Evolutionary conservation across 1,140 invertebrate species (phyloP), one percentile per base, ranked within the genome.

Genomic region (Polypedilum vanderplanki): DNA sequence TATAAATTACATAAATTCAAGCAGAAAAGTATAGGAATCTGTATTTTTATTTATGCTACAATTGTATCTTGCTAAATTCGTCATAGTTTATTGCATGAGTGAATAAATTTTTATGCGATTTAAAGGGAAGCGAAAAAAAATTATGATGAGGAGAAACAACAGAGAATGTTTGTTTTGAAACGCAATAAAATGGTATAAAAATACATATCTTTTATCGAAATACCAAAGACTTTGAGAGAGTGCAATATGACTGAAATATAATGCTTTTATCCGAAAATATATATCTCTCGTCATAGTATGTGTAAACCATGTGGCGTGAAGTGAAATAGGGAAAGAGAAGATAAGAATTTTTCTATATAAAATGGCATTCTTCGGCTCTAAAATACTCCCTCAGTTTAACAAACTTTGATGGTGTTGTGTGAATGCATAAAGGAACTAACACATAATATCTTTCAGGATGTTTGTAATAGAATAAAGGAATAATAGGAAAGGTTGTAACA

Each of bases 371-470:
- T 57, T 57, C 15, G 10, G 15, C 46, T n/a, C 46, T 3, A 4
- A n/a, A n/a, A 15, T 57, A 46, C 8, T 15, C 41, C 46, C 46
- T 15, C 46, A 12, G 24, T 33, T 33, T 33, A 1, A 33, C 5
- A 33, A 3, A 33, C 46, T 1, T 12, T n/a, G 46, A 12, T 4
- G 15, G 3, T 57, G n/a, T n/a, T 46, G 10, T n/a, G 46, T n/a
- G 12, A 57, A 57, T 12, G n/a, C 46, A n/a, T 57, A 57, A 33
- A 33, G 24, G 24, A 33, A 33, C 24, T 33, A 33, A 33, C n/a
- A n/a, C 46, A 57, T 57, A n/a, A 57, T 57, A n/a, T 15, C 15
- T 57, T 57, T 57, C 41, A 57, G 46, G 46, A 57, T 57, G n/a
- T 57, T 57, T 57, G 46, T 5, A 15, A 9, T 57, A n/a, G 12